Evolutionary conservation across 1,140 invertebrate species (phyloP).

Genomic region (Monomorium pharaonis): DNA sequence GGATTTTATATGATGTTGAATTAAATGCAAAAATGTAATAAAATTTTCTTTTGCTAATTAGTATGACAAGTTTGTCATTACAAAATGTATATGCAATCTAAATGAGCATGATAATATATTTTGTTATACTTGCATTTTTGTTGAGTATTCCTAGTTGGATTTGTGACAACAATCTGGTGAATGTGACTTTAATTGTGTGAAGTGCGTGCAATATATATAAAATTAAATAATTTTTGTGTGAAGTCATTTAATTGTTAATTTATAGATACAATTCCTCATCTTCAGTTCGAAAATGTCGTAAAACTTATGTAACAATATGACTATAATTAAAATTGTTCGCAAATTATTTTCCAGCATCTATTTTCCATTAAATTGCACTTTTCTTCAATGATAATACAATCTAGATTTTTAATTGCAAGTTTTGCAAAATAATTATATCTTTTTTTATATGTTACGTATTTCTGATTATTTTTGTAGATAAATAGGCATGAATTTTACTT

Average conservation of each 20-base stretch:
- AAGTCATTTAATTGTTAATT: background rate
- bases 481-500: background rate
- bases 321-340: background rate
- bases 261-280: background rate
- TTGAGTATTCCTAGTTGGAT: background rate
- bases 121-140: conserved; percentile 42
- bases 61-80: background rate
- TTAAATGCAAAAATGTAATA: background rate
- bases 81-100: conserved; percentile 14
- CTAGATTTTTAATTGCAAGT: background rate
- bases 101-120: conserved; percentile 9
- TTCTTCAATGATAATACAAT: background rate
- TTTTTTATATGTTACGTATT: background rate
- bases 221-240: background rate
- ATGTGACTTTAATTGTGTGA: background rate
- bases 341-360: background rate
- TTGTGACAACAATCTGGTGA: conserved; percentile 3
- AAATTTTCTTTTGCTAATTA: conserved; percentile 7
- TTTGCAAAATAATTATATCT: background rate
- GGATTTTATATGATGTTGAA: background rate
- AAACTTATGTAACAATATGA: background rate
- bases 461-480: background rate
- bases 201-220: background rate
- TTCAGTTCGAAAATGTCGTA: background rate
- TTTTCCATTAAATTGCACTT: background rate